These are phyloP conservation scores for Harpalus rubripes DNA, from an alignment of 2,888 invertebrate genomes.

Conservation along the genomic window DNA sequence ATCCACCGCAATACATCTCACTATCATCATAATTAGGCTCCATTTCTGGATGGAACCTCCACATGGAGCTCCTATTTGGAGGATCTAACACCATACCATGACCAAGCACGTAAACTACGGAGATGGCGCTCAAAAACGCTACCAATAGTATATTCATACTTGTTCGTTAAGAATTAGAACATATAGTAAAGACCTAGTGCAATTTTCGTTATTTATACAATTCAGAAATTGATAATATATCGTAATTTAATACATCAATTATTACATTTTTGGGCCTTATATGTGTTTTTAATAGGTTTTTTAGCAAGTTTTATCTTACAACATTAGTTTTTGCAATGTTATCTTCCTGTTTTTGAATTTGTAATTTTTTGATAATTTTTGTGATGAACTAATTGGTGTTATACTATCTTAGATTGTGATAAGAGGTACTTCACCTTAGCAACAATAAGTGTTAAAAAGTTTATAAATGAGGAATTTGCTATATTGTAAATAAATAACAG, in stretches of 20 bases:
- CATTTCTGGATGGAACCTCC: conserved; percentile 77
- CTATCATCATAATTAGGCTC: conserved; percentile 79
- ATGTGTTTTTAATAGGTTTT: conserved; percentile 16
- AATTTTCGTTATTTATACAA: conserved; percentile 39
- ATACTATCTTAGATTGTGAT: not conserved
- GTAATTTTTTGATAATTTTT: conserved; percentile 33
- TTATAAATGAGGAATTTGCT: not conserved
- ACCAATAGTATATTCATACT: conserved; percentile 15
- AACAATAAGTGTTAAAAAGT: not conserved
- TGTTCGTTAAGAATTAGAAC: not conserved
- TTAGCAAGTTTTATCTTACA: conserved; percentile 7
- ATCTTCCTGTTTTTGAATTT: conserved; percentile 29
- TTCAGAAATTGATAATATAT: conserved; percentile 13
- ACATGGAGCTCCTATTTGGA: conserved; percentile 78
- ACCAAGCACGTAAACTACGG: conserved; percentile 70
- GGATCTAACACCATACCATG: conserved; percentile 80
- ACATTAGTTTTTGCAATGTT: conserved; percentile 25
- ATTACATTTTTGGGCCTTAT: conserved; percentile 19
- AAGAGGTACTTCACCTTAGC: conserved; percentile 1
- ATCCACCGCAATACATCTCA: conserved; percentile 79
- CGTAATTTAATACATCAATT: conserved; percentile 13
- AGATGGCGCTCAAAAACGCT: conserved; percentile 51
- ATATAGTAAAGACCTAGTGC: conserved; percentile 4
- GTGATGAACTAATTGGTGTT: not conserved
- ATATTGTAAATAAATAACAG: not conserved